A percentile compares a stretch with the other conserved stretches of the same genome.
phyloP scores from a whole-genome alignment of 2,113 vertebrate species.

The Procavia capensis region DNA sequence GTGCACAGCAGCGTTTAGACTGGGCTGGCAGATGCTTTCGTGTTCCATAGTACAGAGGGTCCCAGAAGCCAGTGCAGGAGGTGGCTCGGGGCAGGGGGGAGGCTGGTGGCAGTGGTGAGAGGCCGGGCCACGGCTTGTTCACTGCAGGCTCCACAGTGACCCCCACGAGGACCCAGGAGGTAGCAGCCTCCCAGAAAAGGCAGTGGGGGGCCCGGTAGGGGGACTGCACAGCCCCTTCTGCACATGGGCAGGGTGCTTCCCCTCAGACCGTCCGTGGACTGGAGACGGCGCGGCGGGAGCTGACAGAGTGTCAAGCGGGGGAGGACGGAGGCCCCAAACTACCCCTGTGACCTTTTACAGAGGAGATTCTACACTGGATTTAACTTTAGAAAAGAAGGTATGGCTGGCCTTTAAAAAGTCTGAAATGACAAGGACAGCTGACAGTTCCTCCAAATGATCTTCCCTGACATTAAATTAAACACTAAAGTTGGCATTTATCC shows the following conservation, averaged over 20 bases:
- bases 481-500: conserved; percentile 46
- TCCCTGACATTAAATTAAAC: no score
- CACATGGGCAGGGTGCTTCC: not conserved
- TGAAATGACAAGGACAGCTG: not conserved
- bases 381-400: conserved; percentile 30
- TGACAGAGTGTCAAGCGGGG: no score
- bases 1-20: conserved; percentile 1
- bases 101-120: no score
- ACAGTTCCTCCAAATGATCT: no score
- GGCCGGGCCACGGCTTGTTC: not conserved
- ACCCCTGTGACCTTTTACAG: not conserved
- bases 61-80: not conserved
- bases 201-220: no score
- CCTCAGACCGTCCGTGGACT: not conserved
- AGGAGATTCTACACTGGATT: conserved; percentile 25
- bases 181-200: no score
- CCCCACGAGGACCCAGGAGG: no score
- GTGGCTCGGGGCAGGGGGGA: not conserved
- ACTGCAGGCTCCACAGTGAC: no score
- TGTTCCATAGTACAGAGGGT: not conserved
- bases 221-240: no score
- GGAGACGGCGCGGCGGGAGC: not conserved
- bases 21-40: conserved; percentile 15
- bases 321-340: not conserved
- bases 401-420: not conserved